A percentile compares a stretch with the other conserved stretches of the same genome.
phyloP scores from a whole-genome alignment of 1,140 invertebrate species.

The Dreissena rostriformis region DNA sequence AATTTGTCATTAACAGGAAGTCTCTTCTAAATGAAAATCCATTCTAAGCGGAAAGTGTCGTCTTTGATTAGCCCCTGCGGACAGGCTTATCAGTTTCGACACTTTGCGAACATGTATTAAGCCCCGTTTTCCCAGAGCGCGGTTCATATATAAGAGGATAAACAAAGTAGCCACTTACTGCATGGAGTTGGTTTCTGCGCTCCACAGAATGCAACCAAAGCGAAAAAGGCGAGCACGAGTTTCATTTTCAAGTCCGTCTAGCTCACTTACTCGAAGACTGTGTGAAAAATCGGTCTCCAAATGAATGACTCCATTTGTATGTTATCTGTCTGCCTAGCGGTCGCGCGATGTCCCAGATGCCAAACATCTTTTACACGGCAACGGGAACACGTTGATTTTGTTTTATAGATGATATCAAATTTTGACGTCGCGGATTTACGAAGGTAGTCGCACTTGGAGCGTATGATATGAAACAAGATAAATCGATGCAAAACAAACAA shows the following conservation, averaged over 20 bases:
- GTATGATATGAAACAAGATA: too few species aligned
- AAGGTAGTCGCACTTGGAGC: background rate
- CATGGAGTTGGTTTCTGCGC: conserved; percentile 45
- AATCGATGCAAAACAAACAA: too few species aligned
- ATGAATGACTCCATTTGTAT: conserved; percentile 23
- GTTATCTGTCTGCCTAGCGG: background rate
- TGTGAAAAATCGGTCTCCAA: conserved; percentile 5
- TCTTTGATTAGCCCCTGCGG: too few species aligned
- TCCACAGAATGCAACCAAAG: conserved; percentile 48
- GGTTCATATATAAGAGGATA: background rate
- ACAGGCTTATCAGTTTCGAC: too few species aligned
- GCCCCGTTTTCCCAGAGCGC: too few species aligned
- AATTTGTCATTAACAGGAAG: background rate
- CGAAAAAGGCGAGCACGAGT: conserved; percentile 37
- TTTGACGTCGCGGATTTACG: background rate
- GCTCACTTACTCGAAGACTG: background rate
- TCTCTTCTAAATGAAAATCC: background rate
- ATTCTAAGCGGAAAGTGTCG: background rate
- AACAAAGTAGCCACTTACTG: conserved; percentile 22
- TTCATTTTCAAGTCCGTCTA: conserved; percentile 23
- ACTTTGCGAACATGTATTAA: too few species aligned
- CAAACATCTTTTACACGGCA: background rate
- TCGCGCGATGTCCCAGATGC: background rate
- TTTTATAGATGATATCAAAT: background rate
- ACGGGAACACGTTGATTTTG: background rate